Base-by-base conservation (phyloP, 1,140 invertebrate species). In the Ips typographus region DNA sequence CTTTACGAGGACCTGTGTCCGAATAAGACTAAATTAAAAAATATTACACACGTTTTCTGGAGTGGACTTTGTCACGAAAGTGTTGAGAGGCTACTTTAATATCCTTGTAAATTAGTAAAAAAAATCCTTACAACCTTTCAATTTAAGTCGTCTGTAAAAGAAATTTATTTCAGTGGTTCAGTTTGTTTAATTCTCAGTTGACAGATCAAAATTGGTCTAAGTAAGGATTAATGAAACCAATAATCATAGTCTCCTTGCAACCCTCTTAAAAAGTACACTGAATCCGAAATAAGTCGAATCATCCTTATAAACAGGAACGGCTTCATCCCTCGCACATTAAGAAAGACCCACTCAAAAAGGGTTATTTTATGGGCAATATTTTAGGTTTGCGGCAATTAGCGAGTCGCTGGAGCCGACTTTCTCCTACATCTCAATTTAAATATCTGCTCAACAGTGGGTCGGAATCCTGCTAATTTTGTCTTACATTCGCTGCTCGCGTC, bases 341-440 rank as follows among this genome's bases (percentile, higher is more conserved):
- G 58, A 58, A 68, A 59, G 65, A 7, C 51, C 49, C 61, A 57
- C 51, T 73, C 74, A 66, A 68, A 75, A 75, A 71, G 73, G 73
- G 72, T 75, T 75, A 74, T 73, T 77, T 77, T 75, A 77, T 77
- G 70, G 71, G 74, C 75, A 72, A 77, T 77, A 77, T 76, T 77
- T 77, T 73, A 75, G 72, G 70, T 72, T 75, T 66, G 67, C 63
- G 63, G 75, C 76, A 78, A 78, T 78, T 78, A 78, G 77, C 77
- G 74, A 78, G 76, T 77, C 73, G 75, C 73, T 78, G 70, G 74
- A 76, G 74, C 71, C 71, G 76, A 78, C 76, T 77, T 77, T 77
- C 44, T 76, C 71, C 72, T 77, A 77, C 77, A 77, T 77, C 76
- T 78, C 75, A 77, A 78, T 78, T 77, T 78, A 77, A 77, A 75